Evolutionary conservation across 2,113 vertebrate genomes (phyloP), one percentile per base, ranked within the genome.

Genomic region (Thymallus thymallus): DNA sequence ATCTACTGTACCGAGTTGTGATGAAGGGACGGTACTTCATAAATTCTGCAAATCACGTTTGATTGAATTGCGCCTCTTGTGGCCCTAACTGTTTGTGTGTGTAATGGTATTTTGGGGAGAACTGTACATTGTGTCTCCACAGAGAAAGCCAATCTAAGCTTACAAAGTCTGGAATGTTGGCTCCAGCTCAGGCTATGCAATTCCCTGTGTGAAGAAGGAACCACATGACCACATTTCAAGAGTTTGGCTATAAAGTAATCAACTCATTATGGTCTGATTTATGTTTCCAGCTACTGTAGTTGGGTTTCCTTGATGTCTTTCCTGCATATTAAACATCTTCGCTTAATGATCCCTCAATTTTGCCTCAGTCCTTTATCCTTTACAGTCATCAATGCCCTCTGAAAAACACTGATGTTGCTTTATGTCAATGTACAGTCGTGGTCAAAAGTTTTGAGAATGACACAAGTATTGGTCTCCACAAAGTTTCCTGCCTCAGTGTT

Each of bases 221-320:
- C 56, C 56, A 16, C 16, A 23, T 60, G 18, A 32, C n/a, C n/a
- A n/a, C 55, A 56, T 46, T 45, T 32, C 3, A 22, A 26, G 22
- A 13, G 18, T 13, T 13, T 23, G 73, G 24, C 63, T 55, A n/a
- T 51, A 23, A 58, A 60, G 65, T 14, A 76, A 48, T 45, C 26
- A 68, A 18, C 30, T 29, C 24, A 29, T 48, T 45, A 61, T 51
- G 22, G 14, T 64, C 45, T 0, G 3, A 6, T 65, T 75, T 76
- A 72, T 76, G 45, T 68, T n/a, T 29, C n/a, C 41, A 30, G 67
- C 2, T 2, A 61, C 26, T 18, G 23, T 63, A 51, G n/a, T 71
- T 30, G n/a, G 20, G 58, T 61, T 73, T 73, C 68, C 26, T 68
- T 73, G 24, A 26, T 13, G 9, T 77, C 60, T 72, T 55, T 74